These are phyloP conservation scores for Xestia sexstrigata DNA, from an alignment of 2,888 invertebrate species.

Conservation along the genomic window DNA sequence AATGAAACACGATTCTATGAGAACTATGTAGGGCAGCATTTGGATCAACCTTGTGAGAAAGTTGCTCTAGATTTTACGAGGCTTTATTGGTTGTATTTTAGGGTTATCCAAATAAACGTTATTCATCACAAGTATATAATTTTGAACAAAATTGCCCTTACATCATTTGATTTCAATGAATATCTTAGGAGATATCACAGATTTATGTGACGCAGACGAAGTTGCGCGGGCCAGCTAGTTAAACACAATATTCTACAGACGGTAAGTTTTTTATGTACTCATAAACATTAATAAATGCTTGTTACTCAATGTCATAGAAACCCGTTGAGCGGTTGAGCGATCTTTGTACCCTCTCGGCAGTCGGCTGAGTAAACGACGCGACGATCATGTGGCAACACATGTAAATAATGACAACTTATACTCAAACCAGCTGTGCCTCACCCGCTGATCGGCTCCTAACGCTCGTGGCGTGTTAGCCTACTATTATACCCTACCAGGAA, in stretches of 20 bases:
- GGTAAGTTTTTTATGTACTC: constrained; percentile 9
- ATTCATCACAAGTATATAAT: too few species aligned
- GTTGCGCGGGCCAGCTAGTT: too few species aligned
- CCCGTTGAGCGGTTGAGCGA: constrained; percentile 8
- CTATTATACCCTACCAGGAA: too few species aligned
- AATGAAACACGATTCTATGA: background rate
- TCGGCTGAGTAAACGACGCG: constrained; percentile 14
- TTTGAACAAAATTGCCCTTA: too few species aligned
- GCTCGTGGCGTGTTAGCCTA: background rate
- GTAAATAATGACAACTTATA: constrained; percentile 8
- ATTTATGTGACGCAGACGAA: too few species aligned
- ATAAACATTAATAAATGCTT: constrained; percentile 30
- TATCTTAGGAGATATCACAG: too few species aligned
- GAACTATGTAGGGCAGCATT: background rate
- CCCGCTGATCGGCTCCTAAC: background rate
- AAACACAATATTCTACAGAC: background rate
- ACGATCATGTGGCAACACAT: constrained; percentile 18
- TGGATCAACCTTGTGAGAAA: background rate
- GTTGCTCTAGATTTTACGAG: background rate
- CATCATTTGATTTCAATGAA: too few species aligned
- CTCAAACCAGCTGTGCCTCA: background rate
- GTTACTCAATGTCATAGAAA: constrained; percentile 44
- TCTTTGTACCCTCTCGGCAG: constrained; percentile 46
- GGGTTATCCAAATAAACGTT: background rate
- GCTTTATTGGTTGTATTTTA: background rate